Base-by-base conservation (phyloP, 2,797 vertebrate genomes). In the Tadarida brasiliensis region DNA sequence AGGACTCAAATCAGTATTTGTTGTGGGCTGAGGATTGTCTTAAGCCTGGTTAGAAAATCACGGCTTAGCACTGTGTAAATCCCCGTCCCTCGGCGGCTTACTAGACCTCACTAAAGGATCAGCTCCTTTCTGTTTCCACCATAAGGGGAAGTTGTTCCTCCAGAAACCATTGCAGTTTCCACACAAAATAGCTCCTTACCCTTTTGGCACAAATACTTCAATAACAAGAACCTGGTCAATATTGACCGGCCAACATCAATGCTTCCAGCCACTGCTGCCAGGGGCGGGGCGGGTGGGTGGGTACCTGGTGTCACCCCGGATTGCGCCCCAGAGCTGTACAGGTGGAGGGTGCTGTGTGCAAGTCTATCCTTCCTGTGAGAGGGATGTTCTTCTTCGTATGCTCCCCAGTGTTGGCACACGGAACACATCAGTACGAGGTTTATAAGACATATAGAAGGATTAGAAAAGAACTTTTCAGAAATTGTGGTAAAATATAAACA, bases 381-480 rank as follows among this genome's bases (percentile, higher is more conserved):
- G 11, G 5, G 5, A 16, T 28, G 19, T 67, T n/a, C 63, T 67
- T 39, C 39, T 70, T 10, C 68, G 35, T 20, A 20, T 30, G n/a
- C 19, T 80, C 20, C 74, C 26, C 30, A 61, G 9, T 8, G 71
- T 7, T 19, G 74, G 47, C 30, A 76, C 80, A 73, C 56, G 0
- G 26, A 93, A 97, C 56, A 26, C 7, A 24, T n/a, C 54, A 49
- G 24, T 28, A 68, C 2, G 47, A 68, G 8, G 39, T 77, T 86
- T 92, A 65, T 54, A 94, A 71, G 17, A n/a, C 33, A 30, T 11
- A 51, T 2, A 49, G 22, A 39, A 83, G 92, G n/a, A 82, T 86
- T 22, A 92, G 67, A 88, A 93, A 87, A 65, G 22, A 77, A 51
- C 47, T 83, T 81, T 68, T 63, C 20, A 56, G 57, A 65, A 78